Base-by-base conservation (phyloP, 2,888 invertebrate species). In the Acrocera orbiculus region DNA sequence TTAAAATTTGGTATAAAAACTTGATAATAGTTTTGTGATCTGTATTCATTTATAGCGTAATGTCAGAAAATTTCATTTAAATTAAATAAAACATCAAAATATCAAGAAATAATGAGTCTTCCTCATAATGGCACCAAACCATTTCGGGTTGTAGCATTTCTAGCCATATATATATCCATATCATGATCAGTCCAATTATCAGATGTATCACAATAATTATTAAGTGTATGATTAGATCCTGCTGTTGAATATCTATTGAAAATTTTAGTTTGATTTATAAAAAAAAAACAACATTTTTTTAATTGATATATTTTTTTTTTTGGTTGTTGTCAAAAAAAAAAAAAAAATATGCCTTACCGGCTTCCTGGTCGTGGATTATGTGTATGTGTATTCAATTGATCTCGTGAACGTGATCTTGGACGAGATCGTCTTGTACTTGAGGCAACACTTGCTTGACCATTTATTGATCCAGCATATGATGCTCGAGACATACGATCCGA, bases 141-240 rank as follows among this genome's bases (percentile, higher is more conserved):
- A 53, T 81, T 78, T 50, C 83, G 70, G 36, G 83, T 76, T 30
- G 83, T 85, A 40, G 85, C 82, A 64, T 89, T 87, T 51, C 87
- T 73, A 38, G 87, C 81, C 77, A 87, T 86, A 62, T 90, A 89
- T 51, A 89, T 87, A 49, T 89, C 89, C 81, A 89, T 86, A 55
- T 89, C 89, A 58, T 89, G 87, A 61, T 89, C 89, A 47, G 89
- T 87, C 89, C 89, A 90, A 58, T 81, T 81, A 56, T 85, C 83
- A 32, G 81, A 79, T 54, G 85, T 86, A 55, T 86, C 86, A 57
- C 83, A 82, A 58, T 83, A 85, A 56, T 82, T 75, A 52, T 76
- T 83, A 50, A 83, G 66, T 28, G 82, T 83, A 47, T 83, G 74
- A 29, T 74, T 76, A 17, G 83, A 83, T 44, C 83, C 83, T 40